Evolutionary conservation across 2,113 vertebrate species (phyloP).

Genomic region (Seriola dumerili): DNA sequence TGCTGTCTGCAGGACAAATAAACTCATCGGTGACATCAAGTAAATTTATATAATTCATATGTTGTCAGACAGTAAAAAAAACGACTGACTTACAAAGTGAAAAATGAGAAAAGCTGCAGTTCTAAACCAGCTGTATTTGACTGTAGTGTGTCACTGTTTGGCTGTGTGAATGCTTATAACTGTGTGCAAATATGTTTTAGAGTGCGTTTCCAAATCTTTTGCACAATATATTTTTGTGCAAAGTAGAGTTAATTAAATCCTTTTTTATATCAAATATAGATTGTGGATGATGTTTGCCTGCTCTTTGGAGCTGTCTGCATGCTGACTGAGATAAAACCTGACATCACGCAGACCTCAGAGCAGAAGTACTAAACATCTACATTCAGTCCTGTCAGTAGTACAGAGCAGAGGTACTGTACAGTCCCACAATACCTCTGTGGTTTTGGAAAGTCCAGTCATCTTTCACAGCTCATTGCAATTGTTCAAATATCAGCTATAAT

Average conservation of each 20-base stretch:
- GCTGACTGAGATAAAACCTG: not conserved
- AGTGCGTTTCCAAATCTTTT: not conserved
- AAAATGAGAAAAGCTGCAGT: not conserved
- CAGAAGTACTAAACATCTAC: not conserved
- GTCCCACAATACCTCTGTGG: not conserved
- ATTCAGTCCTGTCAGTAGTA: conserved; percentile 6
- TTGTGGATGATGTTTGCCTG: conserved; percentile 15
- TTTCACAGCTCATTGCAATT: not conserved
- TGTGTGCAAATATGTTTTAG: not conserved
- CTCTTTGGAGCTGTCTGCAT: conserved; percentile 8
- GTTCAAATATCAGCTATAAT: conserved; percentile 1
- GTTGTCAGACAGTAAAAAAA: not conserved
- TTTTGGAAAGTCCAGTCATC: not conserved
- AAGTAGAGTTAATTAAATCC: conserved; percentile 3
- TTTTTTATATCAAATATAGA: conserved; percentile 12
- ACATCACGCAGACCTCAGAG: conserved; percentile 4
- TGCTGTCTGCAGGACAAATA: conserved; percentile 20
- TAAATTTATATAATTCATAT: not conserved
- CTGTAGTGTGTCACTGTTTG: not conserved
- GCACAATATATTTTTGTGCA: not conserved
- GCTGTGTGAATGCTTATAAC: not conserved
- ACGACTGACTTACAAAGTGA: not conserved
- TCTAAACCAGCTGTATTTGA: conserved; percentile 3
- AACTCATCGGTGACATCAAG: not conserved
- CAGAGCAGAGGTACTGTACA: not conserved